phyloP scores from a whole-genome alignment of 2,797 vertebrate species.

The Pelochelys cantorii region DNA sequence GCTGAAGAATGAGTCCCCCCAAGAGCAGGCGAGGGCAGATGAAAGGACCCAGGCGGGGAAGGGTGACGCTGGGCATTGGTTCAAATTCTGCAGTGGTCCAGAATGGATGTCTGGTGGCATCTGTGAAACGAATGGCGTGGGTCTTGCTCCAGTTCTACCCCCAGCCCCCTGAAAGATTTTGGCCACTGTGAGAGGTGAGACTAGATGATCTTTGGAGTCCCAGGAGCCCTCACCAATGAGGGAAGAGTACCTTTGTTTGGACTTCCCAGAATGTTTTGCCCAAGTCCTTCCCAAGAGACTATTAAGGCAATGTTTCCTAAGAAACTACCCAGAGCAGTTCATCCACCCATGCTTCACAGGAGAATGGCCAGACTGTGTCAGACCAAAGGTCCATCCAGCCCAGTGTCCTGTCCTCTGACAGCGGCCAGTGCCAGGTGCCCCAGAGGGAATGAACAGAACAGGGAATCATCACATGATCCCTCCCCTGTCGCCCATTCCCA shows the following conservation, averaged over 20 bases:
- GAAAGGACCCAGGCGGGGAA: not conserved
- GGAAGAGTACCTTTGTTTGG: not conserved
- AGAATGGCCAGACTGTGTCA: too few relatives aligned
- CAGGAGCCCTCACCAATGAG: not conserved
- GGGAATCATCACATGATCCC: too few relatives aligned
- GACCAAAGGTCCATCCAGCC: too few relatives aligned
- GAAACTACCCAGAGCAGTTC: not conserved
- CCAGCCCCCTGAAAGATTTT: not conserved
- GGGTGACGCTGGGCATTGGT: not conserved
- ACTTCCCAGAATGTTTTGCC: not conserved
- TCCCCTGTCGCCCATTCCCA: too few relatives aligned
- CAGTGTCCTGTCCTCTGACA: too few relatives aligned
- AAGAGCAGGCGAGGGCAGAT: too few relatives aligned
- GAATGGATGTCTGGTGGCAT: not conserved
- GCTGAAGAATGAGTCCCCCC: not conserved
- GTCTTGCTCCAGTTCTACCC: not conserved
- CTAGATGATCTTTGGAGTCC: not conserved
- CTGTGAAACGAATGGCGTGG: not conserved
- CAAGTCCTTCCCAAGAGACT: not conserved
- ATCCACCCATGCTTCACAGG: not conserved
- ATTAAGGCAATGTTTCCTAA: not conserved
- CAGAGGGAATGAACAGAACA: too few relatives aligned
- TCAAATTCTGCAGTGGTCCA: accelerated
- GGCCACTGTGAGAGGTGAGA: not conserved
- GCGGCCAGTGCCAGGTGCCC: too few relatives aligned